phyloP scores from a whole-genome alignment of 2,113 vertebrate species.

The Oryzias curvinotus region DNA sequence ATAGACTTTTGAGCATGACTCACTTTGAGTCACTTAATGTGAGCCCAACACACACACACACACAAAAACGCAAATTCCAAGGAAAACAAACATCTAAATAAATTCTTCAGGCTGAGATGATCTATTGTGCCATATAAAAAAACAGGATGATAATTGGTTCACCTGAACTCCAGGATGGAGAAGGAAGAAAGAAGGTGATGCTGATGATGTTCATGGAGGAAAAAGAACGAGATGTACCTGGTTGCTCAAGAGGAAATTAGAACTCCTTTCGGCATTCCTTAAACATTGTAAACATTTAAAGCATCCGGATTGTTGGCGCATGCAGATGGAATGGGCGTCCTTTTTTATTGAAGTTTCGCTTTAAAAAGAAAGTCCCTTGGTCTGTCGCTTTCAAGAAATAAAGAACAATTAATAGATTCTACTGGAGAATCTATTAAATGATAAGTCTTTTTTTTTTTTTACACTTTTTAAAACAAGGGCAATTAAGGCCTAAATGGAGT shows the following conservation, averaged over 20 bases:
- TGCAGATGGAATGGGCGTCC: too few relatives aligned
- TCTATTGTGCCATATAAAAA: too few relatives aligned
- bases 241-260: too few relatives aligned
- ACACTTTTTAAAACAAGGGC: constrained; percentile 26
- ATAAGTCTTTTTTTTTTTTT: not conserved
- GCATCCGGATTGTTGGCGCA: too few relatives aligned
- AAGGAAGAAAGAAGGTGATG: too few relatives aligned
- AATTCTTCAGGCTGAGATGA: too few relatives aligned
- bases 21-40: constrained; percentile 42
- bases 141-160: too few relatives aligned
- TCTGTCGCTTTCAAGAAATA: not conserved
- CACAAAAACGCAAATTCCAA: constrained; percentile 14
- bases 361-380: not conserved
- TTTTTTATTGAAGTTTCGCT: not conserved
- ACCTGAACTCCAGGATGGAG: too few relatives aligned
- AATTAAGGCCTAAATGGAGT: constrained; percentile 24
- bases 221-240: too few relatives aligned
- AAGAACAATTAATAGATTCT: not conserved
- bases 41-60: not conserved
- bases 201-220: too few relatives aligned
- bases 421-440: not conserved
- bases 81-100: constrained; percentile 17
- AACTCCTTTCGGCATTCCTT: too few relatives aligned
- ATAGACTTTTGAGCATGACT: constrained; percentile 33
- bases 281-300: too few relatives aligned